A percentile compares a stretch with the other conserved stretches of the same genome.
Conservation (phyloP, 92 coral and sea anemone species). For the Montipora capitata region DNA sequence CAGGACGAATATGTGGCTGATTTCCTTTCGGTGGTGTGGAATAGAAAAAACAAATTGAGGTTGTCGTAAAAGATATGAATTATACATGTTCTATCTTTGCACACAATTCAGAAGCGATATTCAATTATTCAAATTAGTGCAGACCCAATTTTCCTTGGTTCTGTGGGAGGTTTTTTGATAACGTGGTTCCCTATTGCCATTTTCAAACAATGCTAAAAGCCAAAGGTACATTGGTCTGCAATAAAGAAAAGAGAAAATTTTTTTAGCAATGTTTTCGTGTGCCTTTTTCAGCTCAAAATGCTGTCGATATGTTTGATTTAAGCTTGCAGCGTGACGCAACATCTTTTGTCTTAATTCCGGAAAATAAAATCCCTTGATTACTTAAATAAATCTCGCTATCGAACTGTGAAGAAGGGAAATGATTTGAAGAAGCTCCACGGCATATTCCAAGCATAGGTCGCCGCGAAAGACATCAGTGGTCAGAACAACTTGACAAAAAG, state of each 20-base stretch:
- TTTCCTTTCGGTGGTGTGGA: slow-evolving; percentile 61
- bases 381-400: slow-evolving; percentile 53
- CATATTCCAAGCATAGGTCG: background rate
- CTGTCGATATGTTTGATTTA: slow-evolving; percentile 54
- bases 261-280: slow-evolving; percentile 15
- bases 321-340: slow-evolving; percentile 55
- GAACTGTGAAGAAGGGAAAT: slow-evolving; percentile 1
- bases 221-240: background rate
- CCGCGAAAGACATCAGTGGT: background rate
- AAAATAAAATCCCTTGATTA: slow-evolving; percentile 41
- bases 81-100: slow-evolving; percentile 53
- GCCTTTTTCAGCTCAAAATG: slow-evolving; percentile 48
- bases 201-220: slow-evolving; percentile 10
- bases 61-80: slow-evolving; percentile 54
- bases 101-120: slow-evolving; percentile 61
- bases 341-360: slow-evolving; percentile 56
- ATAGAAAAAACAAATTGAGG: slow-evolving; percentile 67
- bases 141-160: slow-evolving; percentile 24
- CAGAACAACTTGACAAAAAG: background rate
- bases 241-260: background rate
- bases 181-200: background rate
- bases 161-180: slow-evolving; percentile 28
- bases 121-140: slow-evolving; percentile 60
- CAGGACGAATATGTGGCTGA: slow-evolving; percentile 24
- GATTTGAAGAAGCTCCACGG: slow-evolving; percentile 18